phyloP scores from a whole-genome alignment of 2,113 vertebrate genomes.

The Heloderma charlesbogerti region DNA sequence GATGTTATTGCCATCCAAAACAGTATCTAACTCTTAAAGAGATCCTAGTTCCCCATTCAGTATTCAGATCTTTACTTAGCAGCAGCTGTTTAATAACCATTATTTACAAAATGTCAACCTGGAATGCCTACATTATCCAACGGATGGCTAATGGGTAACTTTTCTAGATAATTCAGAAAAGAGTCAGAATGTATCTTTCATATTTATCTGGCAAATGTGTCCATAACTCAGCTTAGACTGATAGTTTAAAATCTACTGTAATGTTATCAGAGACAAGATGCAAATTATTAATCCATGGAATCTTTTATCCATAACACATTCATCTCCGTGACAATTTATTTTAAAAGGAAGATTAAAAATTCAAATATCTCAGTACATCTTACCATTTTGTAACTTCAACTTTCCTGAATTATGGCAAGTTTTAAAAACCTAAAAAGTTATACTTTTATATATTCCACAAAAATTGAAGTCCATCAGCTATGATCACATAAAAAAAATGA shows the following conservation, averaged over 20 bases:
- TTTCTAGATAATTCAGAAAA: neutral
- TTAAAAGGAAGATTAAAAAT: slow-evolving; percentile 11
- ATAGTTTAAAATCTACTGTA: neutral
- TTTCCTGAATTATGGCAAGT: accelerated
- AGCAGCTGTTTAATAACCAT: neutral
- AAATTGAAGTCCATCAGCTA: neutral
- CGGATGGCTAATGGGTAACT: neutral
- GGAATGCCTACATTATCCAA: neutral
- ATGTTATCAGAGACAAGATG: neutral
- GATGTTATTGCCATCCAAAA: neutral
- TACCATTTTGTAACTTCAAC: accelerated
- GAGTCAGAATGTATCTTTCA: neutral
- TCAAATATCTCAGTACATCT: accelerated
- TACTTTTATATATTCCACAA: neutral
- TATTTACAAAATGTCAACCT: neutral
- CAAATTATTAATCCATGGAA: neutral
- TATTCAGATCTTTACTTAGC: neutral
- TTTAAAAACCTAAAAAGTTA: slow-evolving; percentile 4
- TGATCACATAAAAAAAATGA: accelerated
- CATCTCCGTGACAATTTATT: neutral
- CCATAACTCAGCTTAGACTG: neutral
- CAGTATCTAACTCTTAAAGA: neutral
- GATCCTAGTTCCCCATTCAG: neutral
- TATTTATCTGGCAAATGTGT: neutral
- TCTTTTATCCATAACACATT: neutral